Percentiles rank a stretch among this genome's conserved stretches.
Evolutionary conservation across 2,888 invertebrate species (phyloP).

Genomic region (Hirtodrosophila cameraria): DNA sequence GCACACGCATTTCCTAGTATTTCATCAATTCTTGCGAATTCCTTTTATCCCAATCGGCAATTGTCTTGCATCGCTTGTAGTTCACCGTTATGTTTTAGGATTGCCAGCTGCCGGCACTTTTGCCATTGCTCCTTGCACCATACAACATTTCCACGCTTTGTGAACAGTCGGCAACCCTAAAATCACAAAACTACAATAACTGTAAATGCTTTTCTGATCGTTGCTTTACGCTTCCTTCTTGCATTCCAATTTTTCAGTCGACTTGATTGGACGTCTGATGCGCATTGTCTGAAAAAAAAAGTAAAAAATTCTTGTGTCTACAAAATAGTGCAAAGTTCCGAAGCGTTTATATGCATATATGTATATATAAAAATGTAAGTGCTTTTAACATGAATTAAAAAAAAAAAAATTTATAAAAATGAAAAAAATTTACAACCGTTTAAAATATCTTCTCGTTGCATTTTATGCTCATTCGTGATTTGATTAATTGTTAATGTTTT

Average conservation of each 20-base stretch:
- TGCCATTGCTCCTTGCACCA: too few relatives aligned
- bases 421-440: too few relatives aligned
- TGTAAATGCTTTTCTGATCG: neutral
- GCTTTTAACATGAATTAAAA: too few relatives aligned
- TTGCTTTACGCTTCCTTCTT: too few relatives aligned
- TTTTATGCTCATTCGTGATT: too few relatives aligned
- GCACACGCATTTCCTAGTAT: neutral
- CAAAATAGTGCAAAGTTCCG: neutral
- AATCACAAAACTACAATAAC: neutral
- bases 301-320: neutral
- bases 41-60: neutral
- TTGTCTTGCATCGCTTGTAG: constrained; percentile 2
- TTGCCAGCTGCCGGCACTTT: constrained; percentile 1
- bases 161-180: constrained; percentile 7
- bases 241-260: constrained; percentile 7
- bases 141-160: neutral
- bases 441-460: too few relatives aligned
- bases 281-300: neutral
- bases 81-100: constrained; percentile 46
- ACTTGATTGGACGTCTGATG: neutral
- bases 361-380: too few relatives aligned
- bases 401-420: too few relatives aligned
- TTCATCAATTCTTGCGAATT: neutral
- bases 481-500: too few relatives aligned
- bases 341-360: too few relatives aligned